Evolutionary conservation across 2,797 vertebrate genomes (phyloP), one percentile per base, ranked within the genome.

Genomic region (Salmo trutta): DNA sequence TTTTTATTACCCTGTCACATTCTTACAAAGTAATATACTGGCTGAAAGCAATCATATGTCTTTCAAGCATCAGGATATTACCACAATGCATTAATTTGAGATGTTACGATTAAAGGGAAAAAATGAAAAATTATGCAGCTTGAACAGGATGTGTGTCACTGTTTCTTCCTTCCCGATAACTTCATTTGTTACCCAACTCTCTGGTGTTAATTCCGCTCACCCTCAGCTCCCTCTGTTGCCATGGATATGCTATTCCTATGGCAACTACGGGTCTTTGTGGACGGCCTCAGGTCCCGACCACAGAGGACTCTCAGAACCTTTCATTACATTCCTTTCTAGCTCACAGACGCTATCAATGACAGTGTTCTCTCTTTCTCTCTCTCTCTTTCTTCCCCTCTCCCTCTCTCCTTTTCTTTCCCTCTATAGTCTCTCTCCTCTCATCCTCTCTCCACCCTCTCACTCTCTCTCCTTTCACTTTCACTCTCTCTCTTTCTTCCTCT

Each of bases 221-320:
- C 89, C 87, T 88, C 83, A 75, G 88, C 86, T 85, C 79, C 86
- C 79, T 87, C 88, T 81, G 94, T 95, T 95, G 90, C 93, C 91
- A 94, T 95, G 94, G 94, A 92, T 93, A 94, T 93, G 85, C 82
- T 92, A 95, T 95, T 93, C 89, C 94, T 93, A 94, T 95, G 93
- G 94, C 91, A 95, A 95, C 94, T 85, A 82, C 77, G 88, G 87
- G 88, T 86, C 90, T 93, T 92, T 90, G 89, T 89, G 82, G 88
- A 92, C 88, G 89, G 88, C 91, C 90, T 92, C 78, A 62, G 86
- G 92, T 88, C 88, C 88, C 89, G 86, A 86, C 85, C 80, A 77
- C 85, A 82, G 86, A 92, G 85, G 80, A 89, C 86, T 93, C 82
- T 86, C 78, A 88, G 85, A 92, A 91, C 89, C 90, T 88, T 89